Conservation (phyloP, 2,797 vertebrate genomes). For the Hephaestus fuliginosus region DNA sequence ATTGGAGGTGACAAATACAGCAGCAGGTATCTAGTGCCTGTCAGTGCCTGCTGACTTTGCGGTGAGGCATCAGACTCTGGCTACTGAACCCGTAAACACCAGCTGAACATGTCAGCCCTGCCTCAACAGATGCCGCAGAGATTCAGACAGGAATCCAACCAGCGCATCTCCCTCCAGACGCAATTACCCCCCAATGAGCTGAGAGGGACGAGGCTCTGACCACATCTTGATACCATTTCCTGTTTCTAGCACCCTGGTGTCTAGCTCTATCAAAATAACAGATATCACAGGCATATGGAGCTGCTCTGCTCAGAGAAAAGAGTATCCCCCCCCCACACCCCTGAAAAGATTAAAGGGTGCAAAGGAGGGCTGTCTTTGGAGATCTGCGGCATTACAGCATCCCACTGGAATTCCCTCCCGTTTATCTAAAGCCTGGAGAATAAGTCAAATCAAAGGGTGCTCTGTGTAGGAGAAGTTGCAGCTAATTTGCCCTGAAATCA, state of each 20-base stretch:
- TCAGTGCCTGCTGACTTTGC: constrained; percentile 59
- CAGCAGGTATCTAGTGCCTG: constrained; percentile 64
- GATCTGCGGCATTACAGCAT: constrained; percentile 76
- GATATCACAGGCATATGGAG: constrained; percentile 61
- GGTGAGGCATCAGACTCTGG: constrained; percentile 42
- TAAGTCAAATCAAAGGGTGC: constrained; percentile 84
- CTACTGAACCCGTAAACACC: constrained; percentile 62
- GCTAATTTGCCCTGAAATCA: constrained; percentile 90
- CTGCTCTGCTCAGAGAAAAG: constrained; percentile 50
- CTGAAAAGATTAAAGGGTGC: constrained; percentile 78
- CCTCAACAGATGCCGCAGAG: constrained; percentile 29
- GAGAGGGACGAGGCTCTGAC: constrained; percentile 41
- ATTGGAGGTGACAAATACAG: constrained; percentile 62
- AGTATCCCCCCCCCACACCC: constrained; percentile 36
- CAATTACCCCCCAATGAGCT: constrained; percentile 43
- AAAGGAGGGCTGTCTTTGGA: constrained; percentile 58
- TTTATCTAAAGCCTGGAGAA: constrained; percentile 81
- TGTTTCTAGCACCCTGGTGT: constrained; percentile 70
- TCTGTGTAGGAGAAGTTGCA: constrained; percentile 81
- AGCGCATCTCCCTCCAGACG: constrained; percentile 16
- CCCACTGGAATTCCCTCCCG: constrained; percentile 78
- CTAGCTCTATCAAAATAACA: constrained; percentile 73
- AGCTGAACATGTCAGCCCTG: constrained; percentile 64
- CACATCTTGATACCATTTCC: constrained; percentile 79
- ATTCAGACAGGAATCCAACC: constrained; percentile 60